Base-by-base conservation (phyloP, 2,797 vertebrate genomes). In the Macropus fuliginosus region DNA sequence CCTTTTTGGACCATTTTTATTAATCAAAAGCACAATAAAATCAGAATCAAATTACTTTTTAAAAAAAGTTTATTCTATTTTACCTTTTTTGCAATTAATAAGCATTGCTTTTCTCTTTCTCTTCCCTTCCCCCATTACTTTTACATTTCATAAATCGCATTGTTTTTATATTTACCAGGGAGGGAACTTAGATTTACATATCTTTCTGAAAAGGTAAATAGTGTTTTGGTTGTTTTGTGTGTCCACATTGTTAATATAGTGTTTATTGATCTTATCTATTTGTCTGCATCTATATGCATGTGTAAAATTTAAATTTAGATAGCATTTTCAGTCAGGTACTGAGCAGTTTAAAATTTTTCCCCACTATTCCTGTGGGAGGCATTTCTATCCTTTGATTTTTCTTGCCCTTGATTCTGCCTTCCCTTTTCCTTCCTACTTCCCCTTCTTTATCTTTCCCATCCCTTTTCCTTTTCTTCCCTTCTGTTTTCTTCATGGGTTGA, bases 241-340 rank as follows among this genome's bases (percentile, higher is more conserved):
- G 40, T 87, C 40, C 24, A 27, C 40, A 87, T 50, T 27, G 27
- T 87, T 11, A 87, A 87, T 87, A 2, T 46, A 10, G 66, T 24
- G 31, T 66, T 66, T 66, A n/a, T 59, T 4, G 5, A 74, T 40
- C 34, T 40, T 18, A 81, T 18, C 62, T 74, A 8, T 81, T 1
- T 66, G 57, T 34, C 13, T 27, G 57, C 24, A 34, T 21, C 18
- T 87, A 21, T 87, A 87, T 50, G 10, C 9, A 87, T 87, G 13
- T 50, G 40, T 87, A 14, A 91, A 54, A 54, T 87, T 57, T 57
- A 40, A 21, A 92, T 94, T 96, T 95, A 91, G 62, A 92, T 95
- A 96, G 50, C 56, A 93, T 27, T 9, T 97, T 11, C 1, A 90
- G 5, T 54, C 81, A 94, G 11, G 9, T 54, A 90, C 91, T 56